A percentile compares a stretch with the other conserved stretches of the same genome.
phyloP scores from a whole-genome alignment of 1,140 invertebrate species.

The Tribolium castaneum region DNA sequence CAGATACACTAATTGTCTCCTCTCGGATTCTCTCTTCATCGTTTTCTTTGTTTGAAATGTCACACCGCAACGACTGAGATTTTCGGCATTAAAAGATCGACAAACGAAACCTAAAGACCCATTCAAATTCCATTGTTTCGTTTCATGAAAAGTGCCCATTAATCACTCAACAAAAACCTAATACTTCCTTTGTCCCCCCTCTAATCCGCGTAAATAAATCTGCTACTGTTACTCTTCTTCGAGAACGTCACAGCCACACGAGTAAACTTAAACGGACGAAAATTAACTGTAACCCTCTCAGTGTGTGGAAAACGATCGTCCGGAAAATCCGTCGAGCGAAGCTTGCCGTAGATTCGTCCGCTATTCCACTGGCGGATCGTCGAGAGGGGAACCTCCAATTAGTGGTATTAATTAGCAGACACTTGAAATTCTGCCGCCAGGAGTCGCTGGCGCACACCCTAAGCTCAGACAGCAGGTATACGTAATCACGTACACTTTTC shows the following conservation, averaged over 20 bases:
- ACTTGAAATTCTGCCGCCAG: conserved; percentile 59
- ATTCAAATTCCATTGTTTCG: conserved; percentile 32
- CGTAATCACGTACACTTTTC: conserved; percentile 12
- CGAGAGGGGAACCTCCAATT: conserved; percentile 61
- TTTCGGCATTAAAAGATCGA: conserved; percentile 36
- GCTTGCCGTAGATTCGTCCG: neutral
- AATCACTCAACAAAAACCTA: conserved; percentile 4
- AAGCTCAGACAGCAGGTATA: conserved; percentile 26
- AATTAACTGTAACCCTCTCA: conserved; percentile 47
- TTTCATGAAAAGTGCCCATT: neutral
- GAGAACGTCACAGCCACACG: conserved; percentile 2
- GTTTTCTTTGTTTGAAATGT: conserved; percentile 52
- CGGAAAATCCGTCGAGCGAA: conserved; percentile 11
- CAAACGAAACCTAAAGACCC: neutral
- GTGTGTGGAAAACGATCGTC: conserved; percentile 38
- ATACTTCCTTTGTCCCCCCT: conserved; percentile 23
- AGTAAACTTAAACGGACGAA: conserved; percentile 44
- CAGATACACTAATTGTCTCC: conserved; percentile 21
- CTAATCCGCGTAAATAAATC: neutral
- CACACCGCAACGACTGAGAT: conserved; percentile 42
- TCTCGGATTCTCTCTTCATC: conserved; percentile 37
- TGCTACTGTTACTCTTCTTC: conserved; percentile 4
- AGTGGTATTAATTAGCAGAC: conserved; percentile 63
- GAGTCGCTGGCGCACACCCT: conserved; percentile 40
- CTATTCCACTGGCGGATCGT: conserved; percentile 46